phyloP scores from a whole-genome alignment of 2,113 vertebrate genomes.

The Elephas maximus region DNA sequence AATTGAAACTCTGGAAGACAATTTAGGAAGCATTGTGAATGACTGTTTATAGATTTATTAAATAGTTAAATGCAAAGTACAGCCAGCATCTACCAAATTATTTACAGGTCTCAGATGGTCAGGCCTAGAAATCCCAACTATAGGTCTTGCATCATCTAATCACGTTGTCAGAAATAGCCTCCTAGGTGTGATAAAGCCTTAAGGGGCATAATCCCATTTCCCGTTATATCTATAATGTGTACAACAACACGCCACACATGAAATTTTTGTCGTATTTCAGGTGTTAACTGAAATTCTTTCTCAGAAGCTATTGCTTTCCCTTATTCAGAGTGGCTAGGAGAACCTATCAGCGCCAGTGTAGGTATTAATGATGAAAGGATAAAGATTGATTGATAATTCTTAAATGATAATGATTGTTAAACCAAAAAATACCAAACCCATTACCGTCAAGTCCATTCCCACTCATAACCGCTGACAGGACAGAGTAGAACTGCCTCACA shows the following conservation, averaged over 20 bases:
- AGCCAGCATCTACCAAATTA: neutral
- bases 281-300: neutral
- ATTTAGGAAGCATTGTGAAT: neutral
- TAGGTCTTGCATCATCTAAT: neutral
- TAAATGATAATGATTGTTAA: neutral
- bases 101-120: neutral
- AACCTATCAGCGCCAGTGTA: neutral
- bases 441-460: too few species aligned
- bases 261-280: neutral
- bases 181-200: neutral
- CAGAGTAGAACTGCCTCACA: too few species aligned
- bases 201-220: neutral
- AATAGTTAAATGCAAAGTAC: neutral
- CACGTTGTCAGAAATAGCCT: neutral
- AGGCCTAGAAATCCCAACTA: neutral
- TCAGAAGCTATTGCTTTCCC: neutral
- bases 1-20: neutral
- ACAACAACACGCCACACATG: neutral
- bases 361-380: neutral
- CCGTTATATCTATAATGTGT: neutral
- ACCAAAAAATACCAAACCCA: too few species aligned
- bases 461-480: too few species aligned
- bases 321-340: neutral
- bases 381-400: neutral
- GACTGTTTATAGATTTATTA: neutral